These are phyloP conservation scores for Cistogaster globosa DNA, from an alignment of 2,888 invertebrate species.

Conservation along the genomic window DNA sequence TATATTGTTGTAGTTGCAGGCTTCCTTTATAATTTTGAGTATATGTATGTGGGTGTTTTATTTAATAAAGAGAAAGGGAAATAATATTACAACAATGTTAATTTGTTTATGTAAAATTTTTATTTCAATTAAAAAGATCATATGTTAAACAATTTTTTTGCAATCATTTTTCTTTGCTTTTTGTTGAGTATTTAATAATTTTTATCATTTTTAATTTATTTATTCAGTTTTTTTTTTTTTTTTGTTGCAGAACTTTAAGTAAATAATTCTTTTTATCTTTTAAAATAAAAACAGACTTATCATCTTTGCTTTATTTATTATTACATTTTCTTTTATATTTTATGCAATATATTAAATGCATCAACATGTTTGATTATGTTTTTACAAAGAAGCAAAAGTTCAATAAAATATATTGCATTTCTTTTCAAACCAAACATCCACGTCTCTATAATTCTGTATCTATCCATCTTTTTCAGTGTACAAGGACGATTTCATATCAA, in stretches of 20 bases:
- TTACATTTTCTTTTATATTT: conserved; percentile 5
- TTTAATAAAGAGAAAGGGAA: conserved; percentile 4
- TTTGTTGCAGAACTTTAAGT: conserved; percentile 2
- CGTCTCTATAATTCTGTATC: conserved; percentile 44
- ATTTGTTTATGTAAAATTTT: conserved; percentile 22
- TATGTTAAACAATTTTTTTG: conserved; percentile 47
- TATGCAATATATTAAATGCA: conserved; percentile 4
- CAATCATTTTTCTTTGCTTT: conserved; percentile 22
- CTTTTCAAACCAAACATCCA: conserved; percentile 61
- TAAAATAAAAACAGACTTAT: background rate
- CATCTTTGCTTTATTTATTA: conserved; percentile 6
- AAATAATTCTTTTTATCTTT: conserved; percentile 28
- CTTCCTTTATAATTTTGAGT: too few species aligned
- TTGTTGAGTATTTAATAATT: background rate
- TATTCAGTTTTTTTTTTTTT: background rate
- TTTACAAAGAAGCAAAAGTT: conserved; percentile 37
- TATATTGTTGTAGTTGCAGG: too few species aligned
- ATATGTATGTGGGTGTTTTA: too few species aligned
- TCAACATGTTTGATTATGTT: conserved; percentile 47
- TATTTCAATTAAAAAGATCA: conserved; percentile 47
- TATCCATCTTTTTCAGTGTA: conserved; percentile 40
- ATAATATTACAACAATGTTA: background rate
- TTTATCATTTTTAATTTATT: background rate
- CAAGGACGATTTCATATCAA: conserved; percentile 47
- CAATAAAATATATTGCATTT: conserved; percentile 69